Base-by-base conservation (phyloP, 2,888 invertebrate species). In the Falcaria lacertinaria region DNA sequence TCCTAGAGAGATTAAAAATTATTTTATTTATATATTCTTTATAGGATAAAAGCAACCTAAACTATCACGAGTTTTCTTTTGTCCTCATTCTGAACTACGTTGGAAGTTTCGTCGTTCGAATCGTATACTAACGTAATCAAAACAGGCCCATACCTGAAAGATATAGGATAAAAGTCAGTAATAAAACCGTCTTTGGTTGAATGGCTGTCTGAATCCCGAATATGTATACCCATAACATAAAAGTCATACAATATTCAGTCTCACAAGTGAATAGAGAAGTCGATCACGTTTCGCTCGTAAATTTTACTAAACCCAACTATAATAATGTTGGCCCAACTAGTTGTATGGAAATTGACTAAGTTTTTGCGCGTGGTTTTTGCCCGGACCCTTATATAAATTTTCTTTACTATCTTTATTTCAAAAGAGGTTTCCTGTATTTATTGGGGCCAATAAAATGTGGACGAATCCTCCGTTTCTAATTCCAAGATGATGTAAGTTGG, bases 241-340 rank as follows among this genome's bases (percentile, higher is more conserved):
- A 28, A 11, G 28, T 37, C 57, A 59, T 65, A 53, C 52, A 58
- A 57, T 62, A 64, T 57, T 57, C 53, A 56, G 40, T 42, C 42
- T 41, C 44, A 45, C 53, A 45, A 55, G 59, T 57, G 63, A 67
- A 69, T 64, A 52, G 48, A 42, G 47, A 60, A 68, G 45, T 35
- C 43, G 52, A 57, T 67, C 72, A 74, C 73, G 72, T 66, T 41
- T 47, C 37, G 28, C 34, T 43, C 58, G 63, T 75, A 74, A 71
- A 75, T 74, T 60, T 50, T 43, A 56, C 44, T 33, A 41, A 44
- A 42, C 39, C 45, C 34, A 55, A 65, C 61, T 56, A 65, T 67
- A 64, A 64, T 66, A 71, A 62, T 54, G 53, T 50, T 50, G 50
- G 44, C 39, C 45, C 43, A 57, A 56, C 47, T 60, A 48, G 22